phyloP scores from a whole-genome alignment of 2,113 vertebrate genomes.

The Illadopsis cleaveri region DNA sequence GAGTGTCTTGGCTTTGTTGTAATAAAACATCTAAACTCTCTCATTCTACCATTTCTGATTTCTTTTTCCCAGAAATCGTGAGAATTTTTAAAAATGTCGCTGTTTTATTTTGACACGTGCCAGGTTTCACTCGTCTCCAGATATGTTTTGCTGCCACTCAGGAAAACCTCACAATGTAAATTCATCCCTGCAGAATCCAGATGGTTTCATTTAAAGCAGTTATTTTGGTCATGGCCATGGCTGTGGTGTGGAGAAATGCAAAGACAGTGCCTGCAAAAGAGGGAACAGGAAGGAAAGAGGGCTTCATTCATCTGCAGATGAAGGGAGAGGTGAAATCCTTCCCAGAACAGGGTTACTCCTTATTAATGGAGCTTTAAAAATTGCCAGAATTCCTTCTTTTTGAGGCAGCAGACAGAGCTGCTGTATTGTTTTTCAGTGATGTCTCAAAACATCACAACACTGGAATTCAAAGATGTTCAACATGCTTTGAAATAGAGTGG shows the following conservation, averaged over 20 bases:
- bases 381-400: background rate
- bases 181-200: background rate
- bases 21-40: background rate
- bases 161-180: background rate
- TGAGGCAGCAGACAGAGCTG: background rate
- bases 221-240: rapidly evolving
- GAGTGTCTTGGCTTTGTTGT: background rate
- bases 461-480: background rate
- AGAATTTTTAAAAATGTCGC: background rate
- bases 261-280: background rate
- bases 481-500: background rate
- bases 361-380: background rate
- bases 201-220: background rate
- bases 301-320: background rate
- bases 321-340: background rate
- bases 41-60: background rate
- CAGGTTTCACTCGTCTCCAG: background rate
- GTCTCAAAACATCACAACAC: background rate
- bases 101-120: background rate
- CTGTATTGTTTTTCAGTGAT: background rate
- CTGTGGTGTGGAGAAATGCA: background rate
- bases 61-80: background rate
- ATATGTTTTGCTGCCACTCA: rapidly evolving
- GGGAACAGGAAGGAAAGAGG: background rate
- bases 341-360: background rate